A percentile compares a stretch with the other conserved stretches of the same genome.
Evolutionary conservation across 2,888 invertebrate species (phyloP).

Genomic region (Zygothrica quintamaculata): DNA sequence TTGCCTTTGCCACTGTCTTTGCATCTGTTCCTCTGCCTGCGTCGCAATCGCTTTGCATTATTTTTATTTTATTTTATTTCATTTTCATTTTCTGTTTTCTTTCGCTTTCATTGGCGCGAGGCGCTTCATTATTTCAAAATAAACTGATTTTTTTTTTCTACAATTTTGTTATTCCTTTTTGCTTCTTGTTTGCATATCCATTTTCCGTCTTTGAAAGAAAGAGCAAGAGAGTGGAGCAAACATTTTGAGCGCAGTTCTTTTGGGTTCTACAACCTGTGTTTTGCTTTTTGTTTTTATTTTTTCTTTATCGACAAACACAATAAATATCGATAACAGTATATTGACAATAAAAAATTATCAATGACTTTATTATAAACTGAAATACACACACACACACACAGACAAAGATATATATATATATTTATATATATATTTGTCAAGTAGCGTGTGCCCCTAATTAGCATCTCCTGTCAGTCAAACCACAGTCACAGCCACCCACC

Average conservation of each 20-base stretch:
- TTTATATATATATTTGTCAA: not conserved
- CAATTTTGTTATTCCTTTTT: conserved; percentile 24
- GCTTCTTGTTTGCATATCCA: conserved; percentile 75
- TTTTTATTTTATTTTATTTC: no score
- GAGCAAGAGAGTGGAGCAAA: no score
- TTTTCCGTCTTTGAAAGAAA: conserved; percentile 73
- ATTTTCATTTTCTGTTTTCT: no score
- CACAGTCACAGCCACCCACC: conserved; percentile 10
- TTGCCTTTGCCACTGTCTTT: conserved; percentile 36
- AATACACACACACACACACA: no score
- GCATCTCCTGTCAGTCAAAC: conserved; percentile 66
- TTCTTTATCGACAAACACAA: no score
- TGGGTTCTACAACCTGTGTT: conserved; percentile 8
- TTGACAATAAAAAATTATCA: no score
- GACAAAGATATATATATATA: no score
- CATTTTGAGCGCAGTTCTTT: conserved; percentile 51
- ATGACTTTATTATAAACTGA: no score
- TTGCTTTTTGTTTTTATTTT: no score
- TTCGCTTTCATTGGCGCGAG: conserved; percentile 66
- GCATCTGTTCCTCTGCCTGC: conserved; percentile 31
- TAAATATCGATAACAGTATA: no score
- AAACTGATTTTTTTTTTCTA: conserved; percentile 41
- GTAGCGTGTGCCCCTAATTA: conserved; percentile 66
- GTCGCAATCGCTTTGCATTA: conserved; percentile 34
- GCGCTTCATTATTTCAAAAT: conserved; percentile 62